Evolutionary conservation across 2,888 invertebrate species (phyloP), one percentile per base, ranked within the genome.

Genomic region (Meliscaeva auricollis): DNA sequence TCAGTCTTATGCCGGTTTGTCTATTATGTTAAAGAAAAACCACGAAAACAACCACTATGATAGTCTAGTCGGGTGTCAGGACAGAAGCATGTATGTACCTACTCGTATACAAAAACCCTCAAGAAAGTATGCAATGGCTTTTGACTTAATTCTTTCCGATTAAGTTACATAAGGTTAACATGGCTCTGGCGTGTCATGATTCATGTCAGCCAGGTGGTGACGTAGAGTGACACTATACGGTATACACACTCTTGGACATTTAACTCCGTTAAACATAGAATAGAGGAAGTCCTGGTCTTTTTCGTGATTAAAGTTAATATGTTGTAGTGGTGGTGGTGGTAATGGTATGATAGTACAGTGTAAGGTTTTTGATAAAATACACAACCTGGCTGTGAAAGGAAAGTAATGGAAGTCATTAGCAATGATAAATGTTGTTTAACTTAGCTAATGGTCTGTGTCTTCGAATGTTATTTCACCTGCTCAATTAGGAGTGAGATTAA

Each of bases 401-500:
- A 81, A 81, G 76, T 85, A 85, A 85, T 85, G 76, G 81, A 85
- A 85, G 84, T 81, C 81, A 81, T 85, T 85, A 85, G 84, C 56
- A 81, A 76, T 85, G 84, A 85, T 81, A 85, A 85, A 85, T 85
- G 84, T 81, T 76, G 84, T 75, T 68, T 64, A 52, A 50, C 74
- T 66, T 73, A 46, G 72, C 32, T 68, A 68, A 81, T 77, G 84
- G 81, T 81, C 68, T 68, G 50, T 44, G 76, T 76, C 66, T 68
- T 75, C 54, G 30, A 62, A 41, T 76, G 76, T 81, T 84, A 75
- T 66, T 84, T 70, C 68, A 81, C 84, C 84, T 85, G 74, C 58
- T 58, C 56, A 75, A 79, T 70, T 75, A 84, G 56, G 58, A 66
- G 56, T 75, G 22, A 44, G 58, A 48, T 79, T 74, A 60, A 62